phyloP scores from a whole-genome alignment of 1,140 invertebrate genomes.

The Planococcus citri region DNA sequence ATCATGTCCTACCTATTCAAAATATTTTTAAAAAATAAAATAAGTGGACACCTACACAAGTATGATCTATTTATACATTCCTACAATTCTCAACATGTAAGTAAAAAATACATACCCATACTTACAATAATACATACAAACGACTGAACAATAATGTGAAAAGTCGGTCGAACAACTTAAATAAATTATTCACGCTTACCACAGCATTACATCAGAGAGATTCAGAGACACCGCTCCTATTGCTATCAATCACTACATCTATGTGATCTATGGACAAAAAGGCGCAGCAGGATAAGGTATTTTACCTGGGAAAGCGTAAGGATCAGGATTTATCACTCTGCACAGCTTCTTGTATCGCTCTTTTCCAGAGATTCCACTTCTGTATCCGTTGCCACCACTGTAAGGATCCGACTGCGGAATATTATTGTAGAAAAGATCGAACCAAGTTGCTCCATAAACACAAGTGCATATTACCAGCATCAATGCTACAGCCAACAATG shows the following conservation, averaged over 20 bases:
- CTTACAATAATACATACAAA: too few species aligned
- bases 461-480: background rate
- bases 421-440: background rate
- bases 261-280: constrained; percentile 33
- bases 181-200: background rate
- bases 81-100: too few species aligned
- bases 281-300: constrained; percentile 31
- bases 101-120: too few species aligned
- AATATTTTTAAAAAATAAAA: too few species aligned
- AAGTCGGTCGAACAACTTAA: background rate
- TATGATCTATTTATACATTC: too few species aligned
- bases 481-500: background rate
- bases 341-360: constrained; percentile 31
- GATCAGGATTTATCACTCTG: constrained; percentile 31
- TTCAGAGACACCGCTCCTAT: background rate
- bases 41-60: too few species aligned
- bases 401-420: background rate
- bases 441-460: background rate
- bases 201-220: background rate
- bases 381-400: background rate
- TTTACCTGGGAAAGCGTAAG: constrained; percentile 32
- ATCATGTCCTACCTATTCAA: too few species aligned
- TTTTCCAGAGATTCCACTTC: constrained; percentile 19
- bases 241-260: constrained; percentile 25
- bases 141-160: background rate